Conservation (phyloP, 2,797 vertebrate genomes). For the Phataginus tricuspis region DNA sequence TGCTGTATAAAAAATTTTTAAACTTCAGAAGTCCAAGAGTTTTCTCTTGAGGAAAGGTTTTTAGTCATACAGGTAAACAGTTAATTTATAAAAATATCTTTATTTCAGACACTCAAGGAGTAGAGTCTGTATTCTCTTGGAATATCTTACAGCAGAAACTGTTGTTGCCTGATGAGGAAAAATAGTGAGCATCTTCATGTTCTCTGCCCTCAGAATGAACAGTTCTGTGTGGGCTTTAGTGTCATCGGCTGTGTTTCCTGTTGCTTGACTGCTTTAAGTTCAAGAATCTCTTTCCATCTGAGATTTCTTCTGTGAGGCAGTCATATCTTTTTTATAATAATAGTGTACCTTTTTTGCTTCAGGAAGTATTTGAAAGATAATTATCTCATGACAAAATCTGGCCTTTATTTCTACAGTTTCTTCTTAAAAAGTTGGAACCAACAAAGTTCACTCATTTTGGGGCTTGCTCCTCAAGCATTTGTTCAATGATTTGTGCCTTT, state of each 20-base stretch:
- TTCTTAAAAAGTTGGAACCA: conserved; percentile 14
- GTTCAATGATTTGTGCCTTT: neutral
- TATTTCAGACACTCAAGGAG: neutral
- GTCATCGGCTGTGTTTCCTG: neutral
- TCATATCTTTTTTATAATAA: neutral
- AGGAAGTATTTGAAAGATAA: conserved; percentile 3
- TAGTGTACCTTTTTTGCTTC: neutral
- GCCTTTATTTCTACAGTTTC: neutral
- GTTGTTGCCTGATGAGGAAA: neutral
- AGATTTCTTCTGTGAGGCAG: neutral
- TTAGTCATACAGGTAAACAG: neutral
- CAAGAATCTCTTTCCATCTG: neutral
- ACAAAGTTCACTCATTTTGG: neutral
- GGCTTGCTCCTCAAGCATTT: neutral
- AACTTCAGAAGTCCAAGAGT: neutral
- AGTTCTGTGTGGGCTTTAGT: neutral
- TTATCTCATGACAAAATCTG: neutral
- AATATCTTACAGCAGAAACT: neutral
- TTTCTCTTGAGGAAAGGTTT: neutral
- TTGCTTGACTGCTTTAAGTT: neutral
- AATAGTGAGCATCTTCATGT: neutral
- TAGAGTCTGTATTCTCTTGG: neutral
- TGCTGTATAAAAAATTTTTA: neutral
- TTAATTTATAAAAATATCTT: neutral
- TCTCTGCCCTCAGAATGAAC: neutral